Evolutionary conservation across 2,797 vertebrate genomes (phyloP).

Genomic region (Schizothorax lantsangensis): DNA sequence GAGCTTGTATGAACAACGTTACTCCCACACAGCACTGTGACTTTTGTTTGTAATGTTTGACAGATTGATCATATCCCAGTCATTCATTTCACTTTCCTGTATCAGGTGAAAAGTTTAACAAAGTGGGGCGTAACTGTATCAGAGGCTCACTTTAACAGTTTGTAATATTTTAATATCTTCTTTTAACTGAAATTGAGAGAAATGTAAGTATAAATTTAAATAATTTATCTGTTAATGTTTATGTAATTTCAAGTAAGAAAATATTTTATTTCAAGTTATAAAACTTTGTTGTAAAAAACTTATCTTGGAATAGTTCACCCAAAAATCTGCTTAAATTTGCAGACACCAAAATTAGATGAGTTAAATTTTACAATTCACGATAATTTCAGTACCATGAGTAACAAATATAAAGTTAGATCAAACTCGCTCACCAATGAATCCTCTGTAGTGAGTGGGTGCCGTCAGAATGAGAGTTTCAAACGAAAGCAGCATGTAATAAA

Average conservation of each 20-base stretch:
- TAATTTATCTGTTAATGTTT: too few species aligned
- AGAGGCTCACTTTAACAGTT: background rate
- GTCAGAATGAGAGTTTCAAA: background rate
- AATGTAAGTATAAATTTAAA: too few species aligned
- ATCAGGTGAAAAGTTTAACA: background rate
- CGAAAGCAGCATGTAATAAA: background rate
- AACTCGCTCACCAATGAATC: background rate
- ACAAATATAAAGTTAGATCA: too few species aligned
- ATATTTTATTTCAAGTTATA: too few species aligned
- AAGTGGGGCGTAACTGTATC: background rate
- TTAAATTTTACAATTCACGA: too few species aligned
- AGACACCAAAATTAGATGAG: too few species aligned
- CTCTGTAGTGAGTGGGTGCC: background rate
- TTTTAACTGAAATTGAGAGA: too few species aligned
- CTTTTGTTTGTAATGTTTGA: background rate
- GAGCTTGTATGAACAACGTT: conserved; percentile 2
- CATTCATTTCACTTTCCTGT: background rate
- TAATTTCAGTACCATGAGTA: too few species aligned
- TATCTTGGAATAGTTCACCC: too few species aligned
- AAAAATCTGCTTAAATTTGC: too few species aligned
- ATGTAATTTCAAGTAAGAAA: too few species aligned
- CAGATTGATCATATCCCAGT: background rate
- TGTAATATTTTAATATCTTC: background rate
- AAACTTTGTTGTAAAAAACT: too few species aligned
- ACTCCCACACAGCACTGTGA: conserved; percentile 7